Percentiles rank a stretch among this genome's conserved stretches.
These are phyloP conservation scores for Paracyprichromis sp. DNA, from an alignment of 2,113 vertebrate species.

Conservation along the genomic window DNA sequence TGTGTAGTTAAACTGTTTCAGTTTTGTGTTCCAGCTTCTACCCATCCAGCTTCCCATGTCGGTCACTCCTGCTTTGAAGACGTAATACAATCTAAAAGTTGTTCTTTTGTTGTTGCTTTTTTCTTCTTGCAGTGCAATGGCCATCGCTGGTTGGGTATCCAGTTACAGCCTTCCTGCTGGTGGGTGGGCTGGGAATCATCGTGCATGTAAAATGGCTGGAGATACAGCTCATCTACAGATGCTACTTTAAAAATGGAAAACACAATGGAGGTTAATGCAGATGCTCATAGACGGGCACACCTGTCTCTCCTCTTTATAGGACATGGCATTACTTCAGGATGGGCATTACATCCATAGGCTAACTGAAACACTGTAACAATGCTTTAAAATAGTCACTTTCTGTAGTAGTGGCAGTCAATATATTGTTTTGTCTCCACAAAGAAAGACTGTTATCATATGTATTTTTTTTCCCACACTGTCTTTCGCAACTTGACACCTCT, in stretches of 20 bases:
- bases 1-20: neutral
- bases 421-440: neutral
- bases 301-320: neutral
- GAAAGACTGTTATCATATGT: neutral
- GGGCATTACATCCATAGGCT: neutral
- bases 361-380: neutral
- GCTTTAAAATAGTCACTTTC: neutral
- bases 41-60: neutral
- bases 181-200: constrained; percentile 38
- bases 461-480: neutral
- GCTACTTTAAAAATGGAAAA: constrained; percentile 56
- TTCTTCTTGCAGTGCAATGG: constrained; percentile 22
- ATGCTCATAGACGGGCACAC: neutral
- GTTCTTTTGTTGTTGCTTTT: neutral
- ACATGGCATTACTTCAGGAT: neutral
- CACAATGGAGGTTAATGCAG: constrained; percentile 62
- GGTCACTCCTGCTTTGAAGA: neutral
- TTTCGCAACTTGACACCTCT: neutral
- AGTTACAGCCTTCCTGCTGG: constrained; percentile 30
- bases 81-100: neutral
- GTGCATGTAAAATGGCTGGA: constrained; percentile 77
- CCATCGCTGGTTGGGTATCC: constrained; percentile 6
- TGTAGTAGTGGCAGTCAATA: neutral
- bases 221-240: constrained; percentile 75
- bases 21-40: neutral